Base-by-base conservation (phyloP, 1,140 invertebrate species). In the Diabrotica virgifera region DNA sequence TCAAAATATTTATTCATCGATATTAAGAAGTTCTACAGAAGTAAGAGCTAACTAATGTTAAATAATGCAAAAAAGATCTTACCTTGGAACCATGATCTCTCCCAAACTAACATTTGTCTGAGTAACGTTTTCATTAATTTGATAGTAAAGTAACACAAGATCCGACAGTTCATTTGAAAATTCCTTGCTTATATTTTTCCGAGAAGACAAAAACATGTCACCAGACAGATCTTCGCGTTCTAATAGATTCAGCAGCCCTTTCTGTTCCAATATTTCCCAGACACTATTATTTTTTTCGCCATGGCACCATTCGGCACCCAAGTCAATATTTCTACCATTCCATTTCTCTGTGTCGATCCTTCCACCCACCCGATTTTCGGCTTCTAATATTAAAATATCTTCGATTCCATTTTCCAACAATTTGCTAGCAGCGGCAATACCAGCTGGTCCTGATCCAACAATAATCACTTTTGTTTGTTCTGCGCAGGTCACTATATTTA, bases 281-380 rank as follows among this genome's bases (percentile, higher is more conserved):
- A 91, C 86, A 14, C 83, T 74, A 79, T 94, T 92, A 10, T 79
- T 83, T 63, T 85, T 80, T 74, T 93, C 85, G 10, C 93, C 93
- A 72, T 95, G 92, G 69, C 93, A 86, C 58, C 65, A 62, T 83
- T 94, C 90, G 24, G 90, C 93, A 5, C 93, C 93, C 13, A 95
- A 65, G 76, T 96, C 93, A 5, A 94, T 78, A 36, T 83, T 77
- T 61, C 82, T 82, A 3, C 85, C 82, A 5, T 82, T 85, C 72
- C 87, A 88, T n/a, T 81, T 70, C 1, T 82, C 78, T 0, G 86
- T 87, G 50, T 82, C 64, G 6, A 90, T 81, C 36, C 89, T 81
- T 6, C 88, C 90, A 38, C 90, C 90, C 59, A 91, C 84, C 63
- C 88, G 81, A 70, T 85, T 77, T 68, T 85, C 85, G 0, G 89